A percentile compares a stretch with the other conserved stretches of the same genome.
These are phyloP conservation scores for Turnix velox DNA, from an alignment of 2,113 vertebrate species.

Conservation along the genomic window DNA sequence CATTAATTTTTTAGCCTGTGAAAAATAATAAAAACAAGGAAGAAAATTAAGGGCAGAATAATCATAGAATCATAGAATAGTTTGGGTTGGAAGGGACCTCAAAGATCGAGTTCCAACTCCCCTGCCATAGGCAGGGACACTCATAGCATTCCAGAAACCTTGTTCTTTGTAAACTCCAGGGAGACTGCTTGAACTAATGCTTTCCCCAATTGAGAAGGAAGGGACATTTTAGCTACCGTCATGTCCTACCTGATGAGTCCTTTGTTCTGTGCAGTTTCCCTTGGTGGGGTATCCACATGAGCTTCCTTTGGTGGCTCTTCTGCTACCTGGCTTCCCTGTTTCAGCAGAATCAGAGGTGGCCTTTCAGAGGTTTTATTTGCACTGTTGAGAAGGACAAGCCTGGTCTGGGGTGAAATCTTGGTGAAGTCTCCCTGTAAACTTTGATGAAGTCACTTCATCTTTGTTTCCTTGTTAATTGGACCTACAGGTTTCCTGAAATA, in stretches of 20 bases:
- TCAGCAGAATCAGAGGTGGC: neutral
- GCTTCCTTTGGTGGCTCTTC: neutral
- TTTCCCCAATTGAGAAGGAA: neutral
- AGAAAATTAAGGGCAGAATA: neutral
- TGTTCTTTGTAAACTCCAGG: neutral
- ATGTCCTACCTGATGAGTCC: neutral
- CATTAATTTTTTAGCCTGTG: neutral
- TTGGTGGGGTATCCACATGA: too few relatives aligned
- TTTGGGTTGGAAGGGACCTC: too few relatives aligned
- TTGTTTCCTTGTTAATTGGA: neutral
- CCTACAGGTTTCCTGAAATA: neutral
- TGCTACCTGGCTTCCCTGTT: accelerated
- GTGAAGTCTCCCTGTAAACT: neutral
- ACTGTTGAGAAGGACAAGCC: neutral
- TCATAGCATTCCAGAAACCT: neutral
- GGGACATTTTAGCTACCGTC: neutral
- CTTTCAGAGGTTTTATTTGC: neutral
- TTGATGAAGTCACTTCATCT: neutral
- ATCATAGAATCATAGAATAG: too few relatives aligned
- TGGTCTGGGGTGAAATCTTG: neutral
- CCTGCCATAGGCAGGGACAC: too few relatives aligned
- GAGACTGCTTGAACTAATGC: neutral
- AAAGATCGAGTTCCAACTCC: too few relatives aligned
- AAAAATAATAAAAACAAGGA: neutral
- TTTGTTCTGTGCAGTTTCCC: neutral